phyloP scores from a whole-genome alignment of 2,797 vertebrate genomes.

The Rousettus madagascariensis region DNA sequence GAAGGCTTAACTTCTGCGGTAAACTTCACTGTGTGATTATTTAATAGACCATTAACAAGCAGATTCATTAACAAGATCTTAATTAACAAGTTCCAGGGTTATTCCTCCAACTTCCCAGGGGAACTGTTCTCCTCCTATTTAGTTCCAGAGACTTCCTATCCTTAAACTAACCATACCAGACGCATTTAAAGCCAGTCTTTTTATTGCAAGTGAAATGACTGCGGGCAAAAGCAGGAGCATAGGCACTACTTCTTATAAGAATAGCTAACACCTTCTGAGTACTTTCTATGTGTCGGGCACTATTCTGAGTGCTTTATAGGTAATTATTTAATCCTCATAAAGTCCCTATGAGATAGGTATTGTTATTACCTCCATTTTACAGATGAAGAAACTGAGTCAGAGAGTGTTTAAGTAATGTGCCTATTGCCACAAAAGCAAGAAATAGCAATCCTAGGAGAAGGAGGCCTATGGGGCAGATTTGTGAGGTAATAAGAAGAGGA shows the following conservation, averaged over 20 bases:
- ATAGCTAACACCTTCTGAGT: not conserved
- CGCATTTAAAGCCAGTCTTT: slow-evolving; percentile 70
- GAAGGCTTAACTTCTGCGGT: slow-evolving; percentile 67
- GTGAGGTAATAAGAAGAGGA: not conserved
- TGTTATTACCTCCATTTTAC: slow-evolving; percentile 11
- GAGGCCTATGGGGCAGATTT: not conserved
- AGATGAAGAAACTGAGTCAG: slow-evolving; percentile 30
- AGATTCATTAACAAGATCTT: slow-evolving; percentile 74
- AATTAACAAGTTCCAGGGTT: slow-evolving; percentile 8
- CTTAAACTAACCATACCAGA: slow-evolving; percentile 74
- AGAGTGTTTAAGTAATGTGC: not conserved
- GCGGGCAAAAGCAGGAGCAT: slow-evolving; percentile 19
- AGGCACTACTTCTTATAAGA: not conserved
- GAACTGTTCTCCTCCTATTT: slow-evolving; percentile 73
- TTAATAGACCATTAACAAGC: slow-evolving; percentile 76
- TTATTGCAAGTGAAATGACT: slow-evolving; percentile 68
- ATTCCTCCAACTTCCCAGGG: slow-evolving; percentile 70
- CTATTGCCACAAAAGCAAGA: not conserved
- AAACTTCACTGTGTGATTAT: slow-evolving; percentile 78
- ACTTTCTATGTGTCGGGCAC: not conserved
- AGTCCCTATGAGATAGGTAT: not conserved
- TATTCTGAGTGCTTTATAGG: slow-evolving; percentile 4
- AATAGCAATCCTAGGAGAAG: not conserved
- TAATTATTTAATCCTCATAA: slow-evolving; percentile 9
- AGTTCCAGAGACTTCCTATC: slow-evolving; percentile 75